phyloP scores from a whole-genome alignment of 2,113 vertebrate species.

The Neolamprologus longior region DNA sequence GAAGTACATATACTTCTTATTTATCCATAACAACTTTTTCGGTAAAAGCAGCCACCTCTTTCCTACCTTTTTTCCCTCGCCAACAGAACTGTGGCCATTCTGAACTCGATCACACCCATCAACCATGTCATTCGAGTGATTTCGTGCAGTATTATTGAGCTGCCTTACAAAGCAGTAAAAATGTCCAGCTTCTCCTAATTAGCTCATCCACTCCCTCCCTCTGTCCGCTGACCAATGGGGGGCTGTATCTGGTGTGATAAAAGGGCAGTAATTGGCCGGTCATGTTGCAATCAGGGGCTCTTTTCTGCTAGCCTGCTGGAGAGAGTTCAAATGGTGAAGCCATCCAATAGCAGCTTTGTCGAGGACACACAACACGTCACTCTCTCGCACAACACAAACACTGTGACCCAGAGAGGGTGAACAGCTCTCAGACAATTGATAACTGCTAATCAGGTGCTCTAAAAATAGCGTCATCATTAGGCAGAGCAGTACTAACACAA shows the following conservation, averaged over 20 bases:
- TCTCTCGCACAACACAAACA: not conserved
- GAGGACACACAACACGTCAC: not conserved
- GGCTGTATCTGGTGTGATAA: not conserved
- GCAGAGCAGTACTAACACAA: not conserved
- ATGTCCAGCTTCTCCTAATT: not conserved
- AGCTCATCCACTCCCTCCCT: not conserved
- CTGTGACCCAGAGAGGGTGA: not conserved
- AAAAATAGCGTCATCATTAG: conserved; percentile 36
- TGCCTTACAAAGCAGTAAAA: not conserved
- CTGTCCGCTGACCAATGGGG: not conserved
- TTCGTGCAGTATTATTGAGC: not conserved
- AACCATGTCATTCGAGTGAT: not conserved
- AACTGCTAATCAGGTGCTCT: conserved; percentile 28
- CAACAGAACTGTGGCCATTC: not conserved
- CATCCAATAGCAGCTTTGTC: not conserved
- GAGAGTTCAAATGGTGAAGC: not conserved
- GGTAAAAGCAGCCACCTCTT: not conserved
- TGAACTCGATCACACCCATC: not conserved
- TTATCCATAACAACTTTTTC: not conserved
- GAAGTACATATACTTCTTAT: not conserved
- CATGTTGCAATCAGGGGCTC: conserved; percentile 41
- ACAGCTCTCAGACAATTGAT: conserved; percentile 11
- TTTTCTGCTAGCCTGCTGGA: conserved; percentile 13
- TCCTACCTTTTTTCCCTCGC: not conserved
- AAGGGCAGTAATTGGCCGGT: conserved; percentile 43